phyloP scores from a whole-genome alignment of 1,140 invertebrate species.

The Pararge aegeria region DNA sequence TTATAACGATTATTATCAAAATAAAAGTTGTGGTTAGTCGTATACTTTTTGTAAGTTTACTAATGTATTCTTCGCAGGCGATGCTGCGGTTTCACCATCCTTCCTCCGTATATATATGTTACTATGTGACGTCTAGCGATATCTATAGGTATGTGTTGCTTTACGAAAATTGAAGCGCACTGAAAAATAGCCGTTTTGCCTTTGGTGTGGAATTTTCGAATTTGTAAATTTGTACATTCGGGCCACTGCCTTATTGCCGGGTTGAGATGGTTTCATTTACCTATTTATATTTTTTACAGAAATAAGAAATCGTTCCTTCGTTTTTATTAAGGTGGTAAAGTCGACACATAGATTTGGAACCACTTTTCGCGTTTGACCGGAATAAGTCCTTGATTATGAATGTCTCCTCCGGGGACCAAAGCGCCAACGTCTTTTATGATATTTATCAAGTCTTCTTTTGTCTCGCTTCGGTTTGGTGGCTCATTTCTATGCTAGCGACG shows the following conservation, averaged over 20 bases:
- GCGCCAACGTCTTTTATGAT: neutral
- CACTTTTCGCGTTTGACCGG: neutral
- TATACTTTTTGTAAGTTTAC: neutral
- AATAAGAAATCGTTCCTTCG: neutral
- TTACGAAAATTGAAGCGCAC: neutral
- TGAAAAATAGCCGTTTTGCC: neutral
- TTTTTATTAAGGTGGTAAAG: neutral
- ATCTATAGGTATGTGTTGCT: neutral
- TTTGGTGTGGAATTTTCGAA: constrained; percentile 1
- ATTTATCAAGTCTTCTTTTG: constrained; percentile 1
- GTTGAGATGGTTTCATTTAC: neutral
- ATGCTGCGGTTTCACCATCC: neutral
- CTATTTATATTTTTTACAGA: neutral
- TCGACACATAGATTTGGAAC: constrained; percentile 1
- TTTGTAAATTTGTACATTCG: neutral
- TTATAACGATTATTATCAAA: neutral
- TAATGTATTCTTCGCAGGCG: neutral
- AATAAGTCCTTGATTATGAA: neutral
- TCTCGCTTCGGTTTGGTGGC: neutral
- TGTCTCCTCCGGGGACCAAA: neutral
- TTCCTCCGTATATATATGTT: constrained; percentile 4
- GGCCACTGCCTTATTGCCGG: neutral
- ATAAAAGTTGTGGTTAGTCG: neutral
- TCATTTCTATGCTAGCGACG: neutral
- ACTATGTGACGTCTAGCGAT: constrained; percentile 10